A percentile compares a stretch with the other conserved stretches of the same genome.
phyloP scores from a whole-genome alignment of 1,140 invertebrate species.

The Lucilia sericata region DNA sequence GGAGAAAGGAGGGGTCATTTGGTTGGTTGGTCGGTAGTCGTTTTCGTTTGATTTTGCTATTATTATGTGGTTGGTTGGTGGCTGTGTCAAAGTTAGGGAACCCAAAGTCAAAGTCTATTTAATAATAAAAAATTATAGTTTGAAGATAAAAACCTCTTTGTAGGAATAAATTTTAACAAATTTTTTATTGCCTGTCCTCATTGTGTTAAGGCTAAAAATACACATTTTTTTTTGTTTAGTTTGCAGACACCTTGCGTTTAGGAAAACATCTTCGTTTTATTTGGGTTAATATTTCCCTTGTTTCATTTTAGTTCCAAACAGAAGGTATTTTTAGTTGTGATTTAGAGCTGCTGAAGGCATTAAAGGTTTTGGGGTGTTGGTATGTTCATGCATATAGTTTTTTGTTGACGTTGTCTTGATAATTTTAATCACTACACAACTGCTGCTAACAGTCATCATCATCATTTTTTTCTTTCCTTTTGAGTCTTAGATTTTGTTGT shows the following conservation, averaged over 20 bases:
- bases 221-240: background rate
- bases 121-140: background rate
- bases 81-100: background rate
- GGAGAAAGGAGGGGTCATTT: constrained; percentile 3
- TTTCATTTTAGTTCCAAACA: background rate
- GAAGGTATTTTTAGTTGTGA: constrained; percentile 10
- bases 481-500: background rate
- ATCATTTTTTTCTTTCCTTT: background rate
- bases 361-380: constrained; percentile 14
- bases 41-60: too few relatives aligned
- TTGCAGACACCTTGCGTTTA: background rate
- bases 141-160: background rate
- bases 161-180: background rate
- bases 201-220: background rate
- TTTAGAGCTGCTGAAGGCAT: background rate
- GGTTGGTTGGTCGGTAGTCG: background rate
- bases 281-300: constrained; percentile 6
- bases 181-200: too few relatives aligned
- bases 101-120: constrained; percentile 36
- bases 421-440: constrained; percentile 15
- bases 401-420: constrained; percentile 26
- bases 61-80: background rate
- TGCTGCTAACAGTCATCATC: background rate
- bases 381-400: background rate
- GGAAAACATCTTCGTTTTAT: background rate